Conservation (phyloP, 1,140 invertebrate species). For the Acromyrmex echinatior region DNA sequence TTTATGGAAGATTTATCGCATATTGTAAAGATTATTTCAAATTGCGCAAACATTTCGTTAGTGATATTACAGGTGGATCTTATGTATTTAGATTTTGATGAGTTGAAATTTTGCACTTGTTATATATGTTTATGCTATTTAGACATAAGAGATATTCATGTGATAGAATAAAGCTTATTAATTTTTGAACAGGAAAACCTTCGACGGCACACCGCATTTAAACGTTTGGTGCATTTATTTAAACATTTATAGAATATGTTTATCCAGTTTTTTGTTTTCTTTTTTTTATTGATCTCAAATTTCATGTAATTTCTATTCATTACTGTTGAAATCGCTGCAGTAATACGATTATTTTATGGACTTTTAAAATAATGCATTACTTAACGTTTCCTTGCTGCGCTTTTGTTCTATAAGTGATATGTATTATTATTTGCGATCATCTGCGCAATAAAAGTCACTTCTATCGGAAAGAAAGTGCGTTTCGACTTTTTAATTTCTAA, state of each 20-base stretch:
- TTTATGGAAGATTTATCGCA: conserved; percentile 2
- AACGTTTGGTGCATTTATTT: conserved; percentile 33
- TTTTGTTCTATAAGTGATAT: background rate
- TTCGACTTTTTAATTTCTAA: no score
- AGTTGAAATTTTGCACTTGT: conserved; percentile 23
- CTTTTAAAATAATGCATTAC: background rate
- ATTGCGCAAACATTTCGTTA: background rate
- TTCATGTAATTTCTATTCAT: background rate
- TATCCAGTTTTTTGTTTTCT: background rate
- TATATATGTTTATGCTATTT: background rate
- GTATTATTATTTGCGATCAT: background rate
- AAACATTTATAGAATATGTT: conserved; percentile 8
- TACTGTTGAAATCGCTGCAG: background rate
- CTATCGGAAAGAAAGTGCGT: background rate
- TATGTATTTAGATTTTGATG: conserved; percentile 27
- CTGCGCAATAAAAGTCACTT: background rate
- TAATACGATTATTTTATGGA: background rate
- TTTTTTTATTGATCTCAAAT: background rate
- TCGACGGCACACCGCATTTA: conserved; percentile 27
- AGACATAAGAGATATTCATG: conserved; percentile 26
- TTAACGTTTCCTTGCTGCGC: background rate
- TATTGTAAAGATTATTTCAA: conserved; percentile 4
- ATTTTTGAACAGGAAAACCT: conserved; percentile 16
- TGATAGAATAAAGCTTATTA: conserved; percentile 12
- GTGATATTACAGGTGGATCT: background rate